Evolutionary conservation across 2,113 vertebrate genomes (phyloP).

Genomic region (Pandion haliaetus): DNA sequence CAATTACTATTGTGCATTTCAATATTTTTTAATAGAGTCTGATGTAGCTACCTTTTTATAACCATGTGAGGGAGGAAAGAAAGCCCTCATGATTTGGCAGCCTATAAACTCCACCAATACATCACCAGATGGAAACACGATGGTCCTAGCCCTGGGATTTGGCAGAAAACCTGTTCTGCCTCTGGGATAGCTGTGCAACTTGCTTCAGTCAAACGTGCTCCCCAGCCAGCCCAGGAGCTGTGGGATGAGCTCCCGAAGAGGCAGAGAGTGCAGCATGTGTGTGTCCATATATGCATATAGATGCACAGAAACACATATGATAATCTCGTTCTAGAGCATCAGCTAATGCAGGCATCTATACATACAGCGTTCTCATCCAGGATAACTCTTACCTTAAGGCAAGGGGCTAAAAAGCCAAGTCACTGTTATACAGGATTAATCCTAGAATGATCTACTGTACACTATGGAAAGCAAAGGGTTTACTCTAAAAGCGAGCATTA

Average conservation of each 20-base stretch:
- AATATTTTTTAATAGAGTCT: neutral
- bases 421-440: neutral
- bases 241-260: neutral
- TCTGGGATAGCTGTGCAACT: neutral
- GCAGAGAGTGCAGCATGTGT: rapidly evolving
- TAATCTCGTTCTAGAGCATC: neutral
- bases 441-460: neutral
- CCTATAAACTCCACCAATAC: neutral
- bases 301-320: neutral
- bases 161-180: neutral
- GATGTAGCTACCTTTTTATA: neutral
- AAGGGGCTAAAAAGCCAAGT: neutral
- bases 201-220: neutral
- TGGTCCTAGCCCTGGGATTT: neutral
- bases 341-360: neutral
- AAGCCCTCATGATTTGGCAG: neutral
- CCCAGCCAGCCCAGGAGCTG: neutral
- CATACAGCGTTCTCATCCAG: rapidly evolving
- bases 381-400: neutral
- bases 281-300: rapidly evolving
- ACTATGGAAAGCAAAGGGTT: neutral
- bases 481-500: neutral
- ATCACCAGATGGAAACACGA: neutral
- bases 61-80: neutral
- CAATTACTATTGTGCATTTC: neutral